Evolutionary conservation across 2,888 invertebrate genomes (phyloP), one percentile per base, ranked within the genome.

Genomic region (Drosophila mimetica): DNA sequence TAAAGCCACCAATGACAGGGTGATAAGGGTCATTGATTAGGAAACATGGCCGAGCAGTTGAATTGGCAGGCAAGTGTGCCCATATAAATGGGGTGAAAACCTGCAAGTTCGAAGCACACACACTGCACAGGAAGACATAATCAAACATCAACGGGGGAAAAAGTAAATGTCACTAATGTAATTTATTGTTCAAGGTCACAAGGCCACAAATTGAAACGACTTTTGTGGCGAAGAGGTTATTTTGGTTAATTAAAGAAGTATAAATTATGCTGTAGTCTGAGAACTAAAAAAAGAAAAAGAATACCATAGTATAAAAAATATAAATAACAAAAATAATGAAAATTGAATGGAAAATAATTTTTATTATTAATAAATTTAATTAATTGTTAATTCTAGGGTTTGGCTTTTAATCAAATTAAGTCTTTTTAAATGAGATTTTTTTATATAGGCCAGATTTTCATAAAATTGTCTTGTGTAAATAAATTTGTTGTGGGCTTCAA

Each of bases 11-110:
- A 48, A 41, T 44, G 65, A 14, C 55, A 55, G 52, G 47, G 65
- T 60, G 69, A 57, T 77, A 75, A 80, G 83, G 80, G 80, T 80
- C 83, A 80, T 77, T 80, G 83, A 82, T 79, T 77, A 82, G 80
- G 52, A 64, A 57, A 59, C 61, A 41, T 50, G 65, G 46, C 64
- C 67, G 51, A 41, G 37, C 50, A 69, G 63, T 59, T 63, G 66
- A 71, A 58, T 58, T 70, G 72, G 63, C 75, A 74, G 69, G 65
- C 71, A 78, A 76, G 78, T 76, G 75, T 73, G 78, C 44, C 14
- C 34, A 13, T n/a, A 14, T 25, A 13, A 20, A 52, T 8, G 20
- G 16, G 9, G 50, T 30, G 50, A 36, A 34, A 30, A 22, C 39
- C 9, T 18, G 22, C 51, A 44, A 20, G 20, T 14, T 61, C 42